Evolutionary conservation across 2,888 invertebrate genomes (phyloP).

Genomic region (Heliconius ismenius): DNA sequence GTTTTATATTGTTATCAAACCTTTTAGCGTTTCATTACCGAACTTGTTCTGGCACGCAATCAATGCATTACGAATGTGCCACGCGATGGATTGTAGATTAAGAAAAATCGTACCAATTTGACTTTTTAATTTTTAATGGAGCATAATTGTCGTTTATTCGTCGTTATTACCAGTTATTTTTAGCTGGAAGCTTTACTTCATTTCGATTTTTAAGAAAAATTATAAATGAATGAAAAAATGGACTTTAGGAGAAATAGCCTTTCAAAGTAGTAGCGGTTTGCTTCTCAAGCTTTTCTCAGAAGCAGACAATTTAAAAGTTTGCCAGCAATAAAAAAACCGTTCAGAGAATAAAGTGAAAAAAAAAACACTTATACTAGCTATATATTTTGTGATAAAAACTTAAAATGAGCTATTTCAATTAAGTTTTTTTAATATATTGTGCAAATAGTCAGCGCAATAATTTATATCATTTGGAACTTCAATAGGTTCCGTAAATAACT

Average conservation of each 20-base stretch:
- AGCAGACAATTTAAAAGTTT: conserved; percentile 9
- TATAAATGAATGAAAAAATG: background rate
- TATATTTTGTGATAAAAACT: conserved; percentile 11
- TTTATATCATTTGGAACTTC: conserved; percentile 4
- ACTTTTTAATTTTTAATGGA: conserved; percentile 8
- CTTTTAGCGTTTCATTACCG: conserved; percentile 47
- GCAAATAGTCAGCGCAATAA: background rate
- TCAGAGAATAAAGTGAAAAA: background rate
- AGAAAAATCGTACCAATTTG: conserved; percentile 14
- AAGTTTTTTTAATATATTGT: conserved; percentile 14
- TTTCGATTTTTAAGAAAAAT: background rate
- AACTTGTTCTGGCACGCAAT: conserved; percentile 44
- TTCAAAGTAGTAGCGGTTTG: background rate
- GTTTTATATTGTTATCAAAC: conserved; percentile 45
- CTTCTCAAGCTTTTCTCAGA: conserved; percentile 14
- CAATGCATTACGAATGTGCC: conserved; percentile 43
- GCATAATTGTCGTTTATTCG: background rate
- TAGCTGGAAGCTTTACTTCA: background rate
- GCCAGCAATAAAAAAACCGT: background rate
- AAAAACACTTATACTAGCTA: background rate
- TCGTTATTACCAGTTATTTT: background rate
- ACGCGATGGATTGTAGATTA: conserved; percentile 17
- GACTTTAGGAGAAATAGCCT: background rate
- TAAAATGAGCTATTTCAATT: conserved; percentile 5
- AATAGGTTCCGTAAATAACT: conserved; percentile 15